These are phyloP conservation scores for Musca domestica DNA, from an alignment of 1,140 invertebrate genomes.

Conservation along the genomic window DNA sequence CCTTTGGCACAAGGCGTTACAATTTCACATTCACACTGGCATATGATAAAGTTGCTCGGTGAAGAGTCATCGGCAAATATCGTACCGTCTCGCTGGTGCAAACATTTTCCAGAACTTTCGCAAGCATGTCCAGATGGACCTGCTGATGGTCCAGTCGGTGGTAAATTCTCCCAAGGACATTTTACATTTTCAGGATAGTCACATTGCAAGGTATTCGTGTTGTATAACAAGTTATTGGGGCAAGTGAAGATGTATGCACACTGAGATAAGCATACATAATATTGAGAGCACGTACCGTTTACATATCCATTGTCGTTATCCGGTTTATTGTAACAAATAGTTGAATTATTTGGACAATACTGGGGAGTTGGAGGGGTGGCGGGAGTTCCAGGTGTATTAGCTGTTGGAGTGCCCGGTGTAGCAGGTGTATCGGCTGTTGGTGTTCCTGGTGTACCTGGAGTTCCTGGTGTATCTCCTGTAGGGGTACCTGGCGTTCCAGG, in stretches of 20 bases:
- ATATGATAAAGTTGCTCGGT: conserved; percentile 11
- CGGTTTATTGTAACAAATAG: conserved; percentile 2
- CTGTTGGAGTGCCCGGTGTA: neutral
- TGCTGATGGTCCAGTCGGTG: conserved; percentile 22
- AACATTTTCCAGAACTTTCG: conserved; percentile 3
- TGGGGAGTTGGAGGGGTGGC: neutral
- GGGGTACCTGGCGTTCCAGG: neutral
- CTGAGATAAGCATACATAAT: conserved; percentile 8
- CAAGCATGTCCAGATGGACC: conserved; percentile 19
- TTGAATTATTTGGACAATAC: neutral
- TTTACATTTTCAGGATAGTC: conserved; percentile 23
- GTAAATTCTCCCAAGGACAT: conserved; percentile 1
- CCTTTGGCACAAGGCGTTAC: conserved; percentile 29
- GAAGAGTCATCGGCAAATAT: conserved; percentile 3
- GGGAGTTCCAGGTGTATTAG: neutral
- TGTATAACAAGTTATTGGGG: conserved; percentile 21
- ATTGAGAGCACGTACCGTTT: conserved; percentile 19
- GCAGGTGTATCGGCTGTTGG: neutral
- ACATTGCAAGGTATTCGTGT: conserved; percentile 4
- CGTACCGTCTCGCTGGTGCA: conserved; percentile 15
- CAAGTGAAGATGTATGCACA: conserved; percentile 15
- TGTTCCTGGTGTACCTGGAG: neutral
- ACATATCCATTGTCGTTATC: neutral
- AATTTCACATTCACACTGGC: conserved; percentile 26
- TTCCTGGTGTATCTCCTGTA: neutral